A percentile compares a stretch with the other conserved stretches of the same genome.
These are phyloP conservation scores for Sarcophaga carnaria DNA, from an alignment of 2,888 invertebrate genomes.

Conservation along the genomic window DNA sequence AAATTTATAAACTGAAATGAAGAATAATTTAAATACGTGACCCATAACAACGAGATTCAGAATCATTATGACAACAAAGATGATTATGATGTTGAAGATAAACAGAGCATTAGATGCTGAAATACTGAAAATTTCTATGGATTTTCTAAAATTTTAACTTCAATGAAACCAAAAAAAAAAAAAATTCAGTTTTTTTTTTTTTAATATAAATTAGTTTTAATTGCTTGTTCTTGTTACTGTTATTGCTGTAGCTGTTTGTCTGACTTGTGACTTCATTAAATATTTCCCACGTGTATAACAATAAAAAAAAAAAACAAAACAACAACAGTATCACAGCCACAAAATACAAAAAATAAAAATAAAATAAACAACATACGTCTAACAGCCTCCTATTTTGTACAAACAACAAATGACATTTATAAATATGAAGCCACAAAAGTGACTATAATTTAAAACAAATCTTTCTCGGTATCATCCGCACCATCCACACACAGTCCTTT, in stretches of 20 bases:
- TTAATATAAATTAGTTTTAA: conserved; percentile 61
- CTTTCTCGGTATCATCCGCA: background rate
- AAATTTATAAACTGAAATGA: too few relatives aligned
- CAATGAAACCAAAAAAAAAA: conserved; percentile 14
- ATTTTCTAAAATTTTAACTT: too few relatives aligned
- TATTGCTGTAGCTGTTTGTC: conserved; percentile 5
- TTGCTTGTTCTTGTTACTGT: conserved; percentile 50
- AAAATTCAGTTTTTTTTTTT: background rate
- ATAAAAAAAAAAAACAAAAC: conserved; percentile 17
- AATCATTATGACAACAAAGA: background rate
- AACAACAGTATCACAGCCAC: background rate
- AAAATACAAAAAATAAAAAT: background rate
- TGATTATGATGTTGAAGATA: conserved; percentile 19
- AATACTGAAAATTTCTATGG: too few relatives aligned
- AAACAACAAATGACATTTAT: conserved; percentile 39
- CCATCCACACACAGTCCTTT: background rate
- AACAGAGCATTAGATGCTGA: background rate
- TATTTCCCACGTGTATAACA: conserved; percentile 60
- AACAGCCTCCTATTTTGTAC: conserved; percentile 31
- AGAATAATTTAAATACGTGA: conserved; percentile 45
- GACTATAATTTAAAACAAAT: conserved; percentile 55
- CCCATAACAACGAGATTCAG: conserved; percentile 53
- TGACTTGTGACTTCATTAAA: conserved; percentile 63
- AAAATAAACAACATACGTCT: background rate
- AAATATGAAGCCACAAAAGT: conserved; percentile 55